Percentiles rank a stretch among this genome's conserved stretches.
Evolutionary conservation across 2,797 vertebrate species (phyloP).

Genomic region (Characodon lateralis): DNA sequence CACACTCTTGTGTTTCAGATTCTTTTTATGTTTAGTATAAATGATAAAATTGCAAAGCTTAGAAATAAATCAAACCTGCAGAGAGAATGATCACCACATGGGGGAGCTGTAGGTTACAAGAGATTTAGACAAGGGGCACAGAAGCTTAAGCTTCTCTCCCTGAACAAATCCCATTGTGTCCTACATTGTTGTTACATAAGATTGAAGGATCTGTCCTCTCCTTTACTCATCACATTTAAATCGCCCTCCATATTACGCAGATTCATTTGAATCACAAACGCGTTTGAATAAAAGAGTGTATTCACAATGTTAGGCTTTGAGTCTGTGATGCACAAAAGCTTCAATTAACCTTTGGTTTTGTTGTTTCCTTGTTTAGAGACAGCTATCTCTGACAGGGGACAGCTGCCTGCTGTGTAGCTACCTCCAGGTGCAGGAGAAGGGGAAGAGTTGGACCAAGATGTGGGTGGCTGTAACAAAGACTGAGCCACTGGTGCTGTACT

Average conservation of each 20-base stretch:
- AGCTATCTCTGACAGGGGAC: slow-evolving; percentile 73
- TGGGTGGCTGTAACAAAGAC: slow-evolving; percentile 85
- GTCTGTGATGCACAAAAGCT: not conserved
- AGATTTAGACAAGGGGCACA: slow-evolving; percentile 11
- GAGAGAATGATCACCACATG: slow-evolving; percentile 47
- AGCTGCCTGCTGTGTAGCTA: slow-evolving; percentile 84
- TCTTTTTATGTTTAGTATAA: not conserved
- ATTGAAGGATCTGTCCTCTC: slow-evolving; percentile 21
- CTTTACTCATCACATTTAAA: slow-evolving; percentile 45
- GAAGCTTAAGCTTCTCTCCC: slow-evolving; percentile 45
- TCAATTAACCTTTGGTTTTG: not conserved
- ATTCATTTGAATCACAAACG: slow-evolving; percentile 14
- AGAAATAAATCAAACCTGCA: not conserved
- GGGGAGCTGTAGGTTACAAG: slow-evolving; percentile 46
- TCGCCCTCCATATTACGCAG: slow-evolving; percentile 13
- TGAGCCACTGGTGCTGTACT: slow-evolving; percentile 85
- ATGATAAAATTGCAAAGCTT: not conserved
- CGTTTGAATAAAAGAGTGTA: not conserved
- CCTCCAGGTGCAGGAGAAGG: slow-evolving; percentile 87
- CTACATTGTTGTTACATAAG: slow-evolving; percentile 59
- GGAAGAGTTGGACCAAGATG: slow-evolving; percentile 86
- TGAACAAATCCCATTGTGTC: slow-evolving; percentile 58
- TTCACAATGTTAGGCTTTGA: not conserved
- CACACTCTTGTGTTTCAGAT: not conserved
- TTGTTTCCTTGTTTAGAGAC: slow-evolving; percentile 77